These are phyloP conservation scores for Stercorarius parasiticus DNA, from an alignment of 2,113 vertebrate species.

Conservation along the genomic window DNA sequence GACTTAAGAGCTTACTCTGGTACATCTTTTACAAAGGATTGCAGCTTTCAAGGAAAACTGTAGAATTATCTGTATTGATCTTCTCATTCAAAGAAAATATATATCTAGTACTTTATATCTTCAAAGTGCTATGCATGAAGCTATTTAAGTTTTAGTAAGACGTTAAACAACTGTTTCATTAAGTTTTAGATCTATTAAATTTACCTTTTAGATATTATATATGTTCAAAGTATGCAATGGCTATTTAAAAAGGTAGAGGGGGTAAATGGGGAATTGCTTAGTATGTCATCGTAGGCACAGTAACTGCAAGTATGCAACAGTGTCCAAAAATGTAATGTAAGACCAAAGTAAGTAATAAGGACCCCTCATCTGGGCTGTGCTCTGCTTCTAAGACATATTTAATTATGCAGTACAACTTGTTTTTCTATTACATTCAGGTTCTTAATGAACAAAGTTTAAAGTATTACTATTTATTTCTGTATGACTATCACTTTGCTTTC, in stretches of 20 bases:
- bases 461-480: not conserved
- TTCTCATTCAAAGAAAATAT: not conserved
- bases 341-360: not conserved
- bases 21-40: not conserved
- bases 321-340: not conserved
- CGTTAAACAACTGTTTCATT: not conserved
- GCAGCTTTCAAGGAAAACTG: not conserved
- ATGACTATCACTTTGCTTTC: not conserved
- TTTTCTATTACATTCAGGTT: not conserved
- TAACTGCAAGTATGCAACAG: not conserved
- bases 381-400: not conserved
- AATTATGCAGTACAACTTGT: not conserved
- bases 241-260: not conserved
- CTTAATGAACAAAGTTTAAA: not conserved
- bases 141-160: not conserved
- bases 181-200: not conserved
- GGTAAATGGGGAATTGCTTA: not conserved
- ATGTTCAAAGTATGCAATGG: not conserved
- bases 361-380: not conserved
- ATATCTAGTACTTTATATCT: not conserved
- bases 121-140: not conserved
- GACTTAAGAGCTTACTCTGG: not conserved
- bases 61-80: not conserved
- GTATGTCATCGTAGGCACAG: not conserved
- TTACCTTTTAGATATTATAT: not conserved